Evolutionary conservation across 2,113 vertebrate species (phyloP), one percentile per base, ranked within the genome.

Genomic region (Ptilorrhoa leucosticta): DNA sequence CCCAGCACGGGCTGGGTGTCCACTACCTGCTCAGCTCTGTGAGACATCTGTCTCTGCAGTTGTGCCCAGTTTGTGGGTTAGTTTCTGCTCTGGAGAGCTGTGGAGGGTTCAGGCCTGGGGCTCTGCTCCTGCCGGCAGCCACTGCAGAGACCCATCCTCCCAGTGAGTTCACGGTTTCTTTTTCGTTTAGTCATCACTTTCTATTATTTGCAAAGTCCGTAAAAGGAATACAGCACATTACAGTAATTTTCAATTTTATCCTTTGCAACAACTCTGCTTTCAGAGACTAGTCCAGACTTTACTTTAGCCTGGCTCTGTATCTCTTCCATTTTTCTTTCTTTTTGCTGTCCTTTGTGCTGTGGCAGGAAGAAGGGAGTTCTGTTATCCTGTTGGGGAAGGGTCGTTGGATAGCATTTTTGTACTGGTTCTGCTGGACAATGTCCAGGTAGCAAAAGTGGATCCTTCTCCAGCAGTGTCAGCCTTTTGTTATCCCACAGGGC

Each of bases 121-220:
- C 12, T 42, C 64, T 76, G 47, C 26, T 71, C 77, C 70, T 89
- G 66, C 78, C 0, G 0, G 51, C 48, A 80, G 79, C 61, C 50
- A 19, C 81, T 84, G 53, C 87, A 79, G 89, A 75, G 66, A 66
- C 50, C 45, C 75, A 65, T 79, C 68, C 79, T 88, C 82, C 40
- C 18, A 2, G 48, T 54, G 87, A 4, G 40, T 57, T 87, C 69
- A 90, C 45, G 22, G 18, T 88, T 82, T 77, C 53, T 79, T 87
- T 82, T 83, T 78, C 63, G 77, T 89, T 89, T 89, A 83, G 73
- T 94, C 68, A 77, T 85, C 57, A 79, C 81, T 57, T 89, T 75
- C 68, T 90, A 50, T 90, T 93, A 88, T 92, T 90, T 93, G 53
- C 63, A 31, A 90, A 90, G 48, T 71, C 70, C 8, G 3, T 69